These are phyloP conservation scores for Dioctria linearis DNA, from an alignment of 2,888 invertebrate genomes.

Conservation along the genomic window DNA sequence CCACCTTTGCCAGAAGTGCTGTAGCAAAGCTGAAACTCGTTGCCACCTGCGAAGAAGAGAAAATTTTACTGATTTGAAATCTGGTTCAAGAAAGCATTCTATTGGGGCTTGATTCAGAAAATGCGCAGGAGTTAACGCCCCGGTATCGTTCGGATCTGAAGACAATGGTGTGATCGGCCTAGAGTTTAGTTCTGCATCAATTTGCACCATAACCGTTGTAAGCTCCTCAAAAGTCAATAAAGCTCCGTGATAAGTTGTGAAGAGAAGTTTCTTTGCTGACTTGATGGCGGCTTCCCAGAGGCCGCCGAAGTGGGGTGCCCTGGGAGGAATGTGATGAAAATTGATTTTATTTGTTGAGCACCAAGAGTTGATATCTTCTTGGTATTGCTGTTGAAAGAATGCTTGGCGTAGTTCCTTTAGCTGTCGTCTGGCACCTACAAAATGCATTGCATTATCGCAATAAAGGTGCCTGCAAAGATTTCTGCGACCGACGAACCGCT, in stretches of 20 bases:
- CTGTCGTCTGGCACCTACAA: conserved; percentile 50
- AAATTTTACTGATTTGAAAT: too few species aligned
- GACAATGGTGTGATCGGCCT: too few species aligned
- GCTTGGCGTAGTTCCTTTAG: background rate
- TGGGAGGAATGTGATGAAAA: background rate
- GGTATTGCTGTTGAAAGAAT: background rate
- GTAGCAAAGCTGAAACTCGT: too few species aligned
- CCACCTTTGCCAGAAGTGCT: too few species aligned
- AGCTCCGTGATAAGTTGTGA: background rate
- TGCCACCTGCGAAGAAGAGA: too few species aligned
- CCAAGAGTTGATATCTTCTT: background rate
- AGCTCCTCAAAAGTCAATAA: background rate
- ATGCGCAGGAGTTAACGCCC: too few species aligned
- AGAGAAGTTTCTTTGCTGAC: background rate
- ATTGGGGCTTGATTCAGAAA: too few species aligned
- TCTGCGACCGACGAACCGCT: conserved; percentile 56
- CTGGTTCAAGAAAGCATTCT: too few species aligned
- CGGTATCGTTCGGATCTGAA: too few species aligned
- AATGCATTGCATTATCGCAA: conserved; percentile 59
- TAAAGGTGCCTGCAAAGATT: conserved; percentile 54
- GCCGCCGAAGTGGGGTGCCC: background rate
- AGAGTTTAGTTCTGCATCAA: too few species aligned
- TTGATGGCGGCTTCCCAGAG: background rate
- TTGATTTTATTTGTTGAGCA: background rate
- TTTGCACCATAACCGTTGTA: background rate